Percentiles rank a stretch among this genome's conserved stretches.
Conservation (phyloP, 1,140 invertebrate genomes). For the Trissolcus basalis region DNA sequence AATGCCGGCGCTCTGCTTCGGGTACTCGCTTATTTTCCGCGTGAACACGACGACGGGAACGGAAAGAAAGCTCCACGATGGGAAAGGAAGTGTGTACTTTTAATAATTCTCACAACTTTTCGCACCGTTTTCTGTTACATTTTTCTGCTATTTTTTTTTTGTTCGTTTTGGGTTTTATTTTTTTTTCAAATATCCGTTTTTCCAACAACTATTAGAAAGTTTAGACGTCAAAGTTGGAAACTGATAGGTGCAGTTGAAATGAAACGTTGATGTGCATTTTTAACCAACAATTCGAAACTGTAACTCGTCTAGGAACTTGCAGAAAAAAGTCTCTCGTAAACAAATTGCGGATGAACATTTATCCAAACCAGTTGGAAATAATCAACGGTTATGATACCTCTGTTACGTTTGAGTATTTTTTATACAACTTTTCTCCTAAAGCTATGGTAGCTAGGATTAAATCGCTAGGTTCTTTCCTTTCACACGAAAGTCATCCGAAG, state of each 20-base stretch:
- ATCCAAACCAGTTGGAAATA: too few species aligned
- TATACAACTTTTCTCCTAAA: slow-evolving; percentile 21
- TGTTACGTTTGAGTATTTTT: background rate
- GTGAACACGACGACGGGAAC: slow-evolving; percentile 9
- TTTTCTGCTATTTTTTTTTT: background rate
- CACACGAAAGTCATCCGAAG: slow-evolving; percentile 63
- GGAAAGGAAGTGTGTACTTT: slow-evolving; percentile 26
- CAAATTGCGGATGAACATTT: too few species aligned
- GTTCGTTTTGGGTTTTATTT: background rate
- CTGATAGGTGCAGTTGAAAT: too few species aligned
- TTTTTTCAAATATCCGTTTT: background rate
- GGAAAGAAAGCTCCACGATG: slow-evolving; percentile 19
- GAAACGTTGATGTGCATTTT: too few species aligned
- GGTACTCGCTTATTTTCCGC: slow-evolving; percentile 33
- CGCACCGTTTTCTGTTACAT: background rate
- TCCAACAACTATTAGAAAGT: too few species aligned
- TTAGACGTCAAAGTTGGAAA: too few species aligned
- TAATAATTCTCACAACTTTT: slow-evolving; percentile 8
- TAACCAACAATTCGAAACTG: too few species aligned
- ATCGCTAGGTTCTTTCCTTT: slow-evolving; percentile 60
- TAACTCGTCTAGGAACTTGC: too few species aligned
- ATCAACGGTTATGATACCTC: background rate
- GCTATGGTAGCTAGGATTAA: slow-evolving; percentile 25
- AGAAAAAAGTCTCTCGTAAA: too few species aligned
- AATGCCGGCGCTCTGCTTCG: slow-evolving; percentile 31